Percentiles rank a stretch among this genome's conserved stretches.
phyloP scores from a whole-genome alignment of 1,140 invertebrate species.

The Monochamus saltuarius region DNA sequence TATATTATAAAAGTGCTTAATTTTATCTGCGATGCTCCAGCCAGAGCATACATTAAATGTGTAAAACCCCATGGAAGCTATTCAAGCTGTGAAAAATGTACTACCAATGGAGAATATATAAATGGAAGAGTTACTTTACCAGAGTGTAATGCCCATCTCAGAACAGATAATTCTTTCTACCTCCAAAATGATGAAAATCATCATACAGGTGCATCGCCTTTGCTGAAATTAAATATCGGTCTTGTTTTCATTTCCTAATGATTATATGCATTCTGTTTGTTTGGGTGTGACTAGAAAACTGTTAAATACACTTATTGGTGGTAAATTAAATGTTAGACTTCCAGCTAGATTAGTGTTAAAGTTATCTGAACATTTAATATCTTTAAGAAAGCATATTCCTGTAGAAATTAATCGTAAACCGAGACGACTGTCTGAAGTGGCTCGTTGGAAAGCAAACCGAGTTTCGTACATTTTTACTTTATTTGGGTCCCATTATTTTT shows the following conservation, averaged over 20 bases:
- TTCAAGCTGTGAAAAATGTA: too few species aligned
- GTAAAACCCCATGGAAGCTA: too few species aligned
- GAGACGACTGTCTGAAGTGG: constrained; percentile 20
- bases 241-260: constrained; percentile 47
- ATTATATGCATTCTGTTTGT: constrained; percentile 53
- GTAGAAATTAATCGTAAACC: constrained; percentile 35
- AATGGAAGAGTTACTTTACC: constrained; percentile 34
- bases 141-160: constrained; percentile 22
- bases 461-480: constrained; percentile 54
- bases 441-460: constrained; percentile 55
- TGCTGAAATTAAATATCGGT: constrained; percentile 37
- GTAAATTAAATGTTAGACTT: constrained; percentile 17
- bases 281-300: constrained; percentile 50
- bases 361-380: constrained; percentile 8
- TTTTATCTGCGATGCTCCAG: too few species aligned
- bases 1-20: too few species aligned
- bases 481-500: constrained; percentile 51
- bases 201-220: constrained; percentile 40
- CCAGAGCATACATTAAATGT: too few species aligned
- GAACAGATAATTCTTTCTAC: constrained; percentile 39
- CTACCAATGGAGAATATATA: constrained; percentile 32
- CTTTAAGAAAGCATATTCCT: constrained; percentile 13
- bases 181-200: constrained; percentile 42
- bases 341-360: not conserved
- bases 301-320: constrained; percentile 39